Percentiles rank a stretch among this genome's conserved stretches.
Evolutionary conservation across 2,113 vertebrate species (phyloP).

Genomic region (Dryoscopus gambensis): DNA sequence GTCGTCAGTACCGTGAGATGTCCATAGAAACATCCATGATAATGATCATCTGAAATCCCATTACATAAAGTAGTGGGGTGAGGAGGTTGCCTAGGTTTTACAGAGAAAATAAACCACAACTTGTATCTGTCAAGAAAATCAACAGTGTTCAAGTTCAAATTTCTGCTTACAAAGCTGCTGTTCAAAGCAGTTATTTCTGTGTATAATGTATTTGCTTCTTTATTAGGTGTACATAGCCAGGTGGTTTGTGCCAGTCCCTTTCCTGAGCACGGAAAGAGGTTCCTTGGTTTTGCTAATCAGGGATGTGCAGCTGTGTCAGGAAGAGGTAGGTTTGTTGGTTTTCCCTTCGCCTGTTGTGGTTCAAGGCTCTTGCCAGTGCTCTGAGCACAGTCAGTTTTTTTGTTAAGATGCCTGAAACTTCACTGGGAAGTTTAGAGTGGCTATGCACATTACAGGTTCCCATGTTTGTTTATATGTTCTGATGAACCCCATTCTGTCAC

Average conservation of each 20-base stretch:
- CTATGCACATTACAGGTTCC: background rate
- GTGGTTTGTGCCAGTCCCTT: background rate
- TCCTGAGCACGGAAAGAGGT: background rate
- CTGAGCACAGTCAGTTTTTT: background rate
- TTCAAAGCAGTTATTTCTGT: background rate
- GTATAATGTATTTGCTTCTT: background rate
- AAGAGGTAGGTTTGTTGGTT: background rate
- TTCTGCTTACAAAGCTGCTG: background rate
- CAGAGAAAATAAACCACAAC: background rate
- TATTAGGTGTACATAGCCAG: background rate
- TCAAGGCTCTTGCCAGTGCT: background rate
- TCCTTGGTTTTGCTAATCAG: background rate
- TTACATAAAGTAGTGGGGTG: background rate
- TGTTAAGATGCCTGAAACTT: background rate
- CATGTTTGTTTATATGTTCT: background rate
- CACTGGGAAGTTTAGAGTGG: background rate
- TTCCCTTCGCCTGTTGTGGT: background rate
- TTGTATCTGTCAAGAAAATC: background rate
- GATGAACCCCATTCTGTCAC: background rate
- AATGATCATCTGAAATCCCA: background rate
- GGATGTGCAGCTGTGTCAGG: background rate
- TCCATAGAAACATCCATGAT: background rate
- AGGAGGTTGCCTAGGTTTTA: background rate
- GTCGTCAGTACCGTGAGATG: accelerated
- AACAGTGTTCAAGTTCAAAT: background rate